Evolutionary conservation across 2,113 vertebrate species (phyloP), one percentile per base, ranked within the genome.

Genomic region (Etheostoma cragini): DNA sequence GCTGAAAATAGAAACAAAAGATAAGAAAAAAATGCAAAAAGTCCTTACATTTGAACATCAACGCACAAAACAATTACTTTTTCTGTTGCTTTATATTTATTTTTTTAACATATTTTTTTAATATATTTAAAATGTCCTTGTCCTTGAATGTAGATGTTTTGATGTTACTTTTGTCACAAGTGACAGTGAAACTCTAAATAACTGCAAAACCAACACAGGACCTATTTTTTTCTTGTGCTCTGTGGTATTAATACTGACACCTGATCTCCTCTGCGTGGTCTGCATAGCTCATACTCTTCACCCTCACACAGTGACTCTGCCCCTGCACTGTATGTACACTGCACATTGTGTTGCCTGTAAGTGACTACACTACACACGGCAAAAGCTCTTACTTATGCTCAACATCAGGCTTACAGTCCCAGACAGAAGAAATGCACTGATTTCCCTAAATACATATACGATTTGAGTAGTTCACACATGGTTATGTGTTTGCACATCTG

Each of bases 231-330:
- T 81, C 82, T 47, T 69, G 53, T 80, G 79, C 76, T 81, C 75
- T 54, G 80, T 83, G 89, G 68, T 94, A 92, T 95, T 90, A 92
- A 93, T 90, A 91, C 87, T 53, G 93, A 93, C 85, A 93, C 80
- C 85, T 89, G 93, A 94, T 91, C 91, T 87, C 63, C 15, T 66
- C 78, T 77, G 81, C 78, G 14, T 86, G 86, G 78, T 86, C 84
- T 78, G 68, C 91, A 94, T 92, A 91, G 82, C 88, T 90, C 67
- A 67, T 35, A 53, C 52, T 62, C 79, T n/a, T 86, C 79, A 69
- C 83, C 77, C 68, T 81, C 52, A 38, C 65, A 78, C 76, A 53
- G 67, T 33, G 26, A 69, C 82, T 42, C 78, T 65, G 42, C 21
- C 65, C 46, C 78, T 38, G 22, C n/a, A 71, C 78, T 50, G 49